phyloP scores from a whole-genome alignment of 2,888 invertebrate genomes.

The Oasisia sp. region DNA sequence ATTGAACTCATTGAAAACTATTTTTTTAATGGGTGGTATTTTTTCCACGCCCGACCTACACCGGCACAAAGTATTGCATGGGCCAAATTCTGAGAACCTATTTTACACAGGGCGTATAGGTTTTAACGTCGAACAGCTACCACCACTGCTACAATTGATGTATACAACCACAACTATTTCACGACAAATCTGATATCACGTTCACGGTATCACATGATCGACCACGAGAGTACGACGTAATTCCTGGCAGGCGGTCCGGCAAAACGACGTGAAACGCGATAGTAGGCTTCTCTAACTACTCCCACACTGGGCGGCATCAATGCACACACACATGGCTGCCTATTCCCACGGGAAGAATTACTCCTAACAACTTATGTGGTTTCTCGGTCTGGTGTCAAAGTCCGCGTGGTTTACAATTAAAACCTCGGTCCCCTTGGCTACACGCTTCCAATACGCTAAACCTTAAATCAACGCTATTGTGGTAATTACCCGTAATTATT shows the following conservation, averaged over 20 bases:
- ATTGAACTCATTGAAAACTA: too few species aligned
- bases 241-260: background rate
- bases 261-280: background rate
- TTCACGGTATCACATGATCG: background rate
- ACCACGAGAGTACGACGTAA: background rate
- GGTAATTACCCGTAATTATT: too few species aligned
- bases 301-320: background rate
- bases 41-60: too few species aligned
- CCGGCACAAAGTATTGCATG: too few species aligned
- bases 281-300: background rate
- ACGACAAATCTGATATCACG: background rate
- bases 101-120: too few species aligned
- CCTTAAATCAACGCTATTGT: background rate
- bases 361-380: background rate
- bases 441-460: background rate
- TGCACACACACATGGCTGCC: background rate
- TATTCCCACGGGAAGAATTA: background rate
- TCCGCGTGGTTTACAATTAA: background rate
- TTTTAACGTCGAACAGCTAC: too few species aligned
- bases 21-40: too few species aligned
- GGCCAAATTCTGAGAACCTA: too few species aligned
- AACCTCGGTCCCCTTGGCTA: background rate
- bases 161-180: too few species aligned
- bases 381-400: background rate
- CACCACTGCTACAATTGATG: too few species aligned